These are phyloP conservation scores for Xyrichtys novacula DNA, from an alignment of 2,797 vertebrate species.

Conservation along the genomic window DNA sequence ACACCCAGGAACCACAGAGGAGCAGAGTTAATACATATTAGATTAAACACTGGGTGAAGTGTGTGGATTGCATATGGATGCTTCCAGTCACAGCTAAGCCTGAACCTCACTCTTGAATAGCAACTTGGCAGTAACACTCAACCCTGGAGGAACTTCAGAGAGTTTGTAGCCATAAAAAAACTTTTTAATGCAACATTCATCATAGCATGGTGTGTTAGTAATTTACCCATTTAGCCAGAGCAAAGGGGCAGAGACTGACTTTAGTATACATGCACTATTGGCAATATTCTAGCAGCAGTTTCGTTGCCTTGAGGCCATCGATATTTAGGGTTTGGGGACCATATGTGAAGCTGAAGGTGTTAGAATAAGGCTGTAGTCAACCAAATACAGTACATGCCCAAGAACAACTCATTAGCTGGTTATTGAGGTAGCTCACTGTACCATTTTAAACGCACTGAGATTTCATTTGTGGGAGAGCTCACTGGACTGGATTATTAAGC, in stretches of 20 bases:
- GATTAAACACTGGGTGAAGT: conserved; percentile 7
- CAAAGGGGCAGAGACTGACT: neutral
- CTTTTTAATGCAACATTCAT: neutral
- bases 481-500: too few species aligned
- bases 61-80: conserved; percentile 11
- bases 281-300: too few species aligned
- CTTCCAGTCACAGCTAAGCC: neutral
- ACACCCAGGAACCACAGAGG: conserved; percentile 9
- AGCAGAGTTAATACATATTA: conserved; percentile 28
- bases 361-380: too few species aligned
- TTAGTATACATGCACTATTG: too few species aligned
- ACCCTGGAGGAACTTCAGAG: conserved; percentile 5
- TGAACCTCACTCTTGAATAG: neutral
- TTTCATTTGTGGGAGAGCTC: too few species aligned
- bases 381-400: too few species aligned
- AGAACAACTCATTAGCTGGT: too few species aligned
- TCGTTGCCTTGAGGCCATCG: too few species aligned
- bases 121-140: neutral
- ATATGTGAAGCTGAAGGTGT: too few species aligned
- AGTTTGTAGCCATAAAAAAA: neutral
- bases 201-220: neutral
- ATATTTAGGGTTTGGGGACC: too few species aligned
- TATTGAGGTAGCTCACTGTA: too few species aligned
- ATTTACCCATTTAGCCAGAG: neutral
- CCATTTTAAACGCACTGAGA: too few species aligned